Percentiles rank a stretch among this genome's conserved stretches.
phyloP scores from a whole-genome alignment of 2,888 invertebrate genomes.

The Alviniconcha strummeri region DNA sequence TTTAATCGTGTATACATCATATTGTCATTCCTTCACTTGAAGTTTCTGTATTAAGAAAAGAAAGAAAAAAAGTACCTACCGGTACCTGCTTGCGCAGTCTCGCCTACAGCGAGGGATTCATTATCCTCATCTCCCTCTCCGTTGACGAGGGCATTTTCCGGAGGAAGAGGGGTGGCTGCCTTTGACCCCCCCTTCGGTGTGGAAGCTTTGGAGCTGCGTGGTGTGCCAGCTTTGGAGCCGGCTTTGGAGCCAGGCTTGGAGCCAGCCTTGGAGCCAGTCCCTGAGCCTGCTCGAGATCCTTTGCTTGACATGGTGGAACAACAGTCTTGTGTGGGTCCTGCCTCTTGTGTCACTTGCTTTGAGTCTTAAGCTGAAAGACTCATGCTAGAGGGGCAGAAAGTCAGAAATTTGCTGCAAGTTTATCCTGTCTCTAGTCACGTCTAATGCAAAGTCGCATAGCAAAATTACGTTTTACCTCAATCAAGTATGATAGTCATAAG shows the following conservation, averaged over 20 bases:
- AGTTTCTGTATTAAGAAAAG: too few relatives aligned
- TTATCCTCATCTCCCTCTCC: not conserved
- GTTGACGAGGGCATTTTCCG: slow-evolving; percentile 33
- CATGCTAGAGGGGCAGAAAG: not conserved
- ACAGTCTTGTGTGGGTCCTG: not conserved
- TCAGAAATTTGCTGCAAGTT: too few relatives aligned
- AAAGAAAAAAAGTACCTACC: too few relatives aligned
- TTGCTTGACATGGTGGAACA: slow-evolving; percentile 52
- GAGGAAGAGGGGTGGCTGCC: slow-evolving; percentile 47
- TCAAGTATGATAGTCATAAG: too few relatives aligned
- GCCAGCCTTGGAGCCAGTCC: slow-evolving; percentile 48
- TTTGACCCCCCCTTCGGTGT: slow-evolving; percentile 61
- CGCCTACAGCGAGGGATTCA: not conserved
- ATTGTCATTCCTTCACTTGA: too few relatives aligned
- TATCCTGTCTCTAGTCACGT: too few relatives aligned
- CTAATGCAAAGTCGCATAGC: too few relatives aligned
- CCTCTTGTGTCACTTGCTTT: not conserved
- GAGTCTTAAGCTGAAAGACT: not conserved
- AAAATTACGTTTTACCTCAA: too few relatives aligned
- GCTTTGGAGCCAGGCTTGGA: slow-evolving; percentile 49
- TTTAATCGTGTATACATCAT: too few relatives aligned
- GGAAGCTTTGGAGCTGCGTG: slow-evolving; percentile 53
- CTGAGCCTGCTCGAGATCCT: slow-evolving; percentile 52
- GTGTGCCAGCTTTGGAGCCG: slow-evolving; percentile 45
- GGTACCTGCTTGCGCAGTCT: slow-evolving; percentile 11